Evolutionary conservation across 2,797 vertebrate genomes (phyloP), one percentile per base, ranked within the genome.

Genomic region (Pseudotriccus pelzelni): DNA sequence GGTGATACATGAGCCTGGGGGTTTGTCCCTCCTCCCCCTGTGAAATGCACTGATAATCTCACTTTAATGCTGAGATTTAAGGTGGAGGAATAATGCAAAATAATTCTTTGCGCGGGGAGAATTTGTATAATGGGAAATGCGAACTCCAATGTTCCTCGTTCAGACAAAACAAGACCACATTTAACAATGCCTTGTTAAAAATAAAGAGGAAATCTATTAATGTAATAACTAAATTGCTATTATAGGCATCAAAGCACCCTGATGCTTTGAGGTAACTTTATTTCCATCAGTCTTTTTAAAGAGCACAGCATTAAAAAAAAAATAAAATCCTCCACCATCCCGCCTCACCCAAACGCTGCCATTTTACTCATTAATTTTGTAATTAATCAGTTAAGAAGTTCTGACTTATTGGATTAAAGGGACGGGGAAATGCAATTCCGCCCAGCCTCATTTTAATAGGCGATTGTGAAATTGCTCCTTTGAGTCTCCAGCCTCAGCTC

Each of bases 381-480:
- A 95, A 94, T 95, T 93, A 93, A 94, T 95, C 93, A 89, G 90
- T 91, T 91, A 91, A 96, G 93, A 94, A 94, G 88, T 96, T 95
- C 93, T 92, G 87, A 93, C 70, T 96, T 79, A 76, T 76, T 94
- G 95, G 91, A 93, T 94, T 93, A 94, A 95, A 95, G 90, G 87
- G 90, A 92, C 32, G 22, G 64, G 64, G 84, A 89, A 80, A 95
- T 46, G 94, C 86, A 86, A 78, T 87, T 90, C 90, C 27, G 23
- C 84, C 87, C 89, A 88, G 72, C 74, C 78, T 67, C 10, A 74
- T 94, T 85, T 88, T 69, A 47, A 63, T 49, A 63, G 3, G 14
- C 17, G 15, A 18, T 78, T 30, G 83, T 43, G 74, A 73, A 92
- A 90, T 84, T 67, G 82, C 78, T 84, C 69, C 56, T 94, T 60